Evolutionary conservation across 1,140 invertebrate species (phyloP).

Genomic region (Drosophila littoralis): DNA sequence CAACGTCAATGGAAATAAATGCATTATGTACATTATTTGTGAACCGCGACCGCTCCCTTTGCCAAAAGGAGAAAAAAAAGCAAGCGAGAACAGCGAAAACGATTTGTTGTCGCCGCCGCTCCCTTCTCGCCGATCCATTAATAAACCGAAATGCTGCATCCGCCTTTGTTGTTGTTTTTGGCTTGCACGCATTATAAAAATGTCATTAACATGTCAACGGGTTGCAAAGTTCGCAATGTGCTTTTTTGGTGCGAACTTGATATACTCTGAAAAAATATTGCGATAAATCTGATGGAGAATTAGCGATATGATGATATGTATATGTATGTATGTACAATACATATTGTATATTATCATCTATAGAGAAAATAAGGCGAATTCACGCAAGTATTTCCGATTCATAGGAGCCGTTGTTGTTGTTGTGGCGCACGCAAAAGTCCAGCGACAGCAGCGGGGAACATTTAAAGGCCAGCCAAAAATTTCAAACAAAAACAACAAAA

Average conservation of each 20-base stretch:
- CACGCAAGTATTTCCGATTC: constrained; percentile 17
- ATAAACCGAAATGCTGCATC: constrained; percentile 77
- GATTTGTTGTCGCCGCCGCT: constrained; percentile 57
- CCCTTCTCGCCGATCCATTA: constrained; percentile 64
- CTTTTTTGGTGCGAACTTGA: constrained; percentile 25
- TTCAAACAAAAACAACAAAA: constrained; percentile 39
- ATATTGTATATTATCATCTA: neutral
- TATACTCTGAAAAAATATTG: constrained; percentile 24
- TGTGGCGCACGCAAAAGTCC: constrained; percentile 30
- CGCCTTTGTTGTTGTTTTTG: constrained; percentile 64
- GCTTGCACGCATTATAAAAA: constrained; percentile 71
- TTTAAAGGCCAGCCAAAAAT: constrained; percentile 54
- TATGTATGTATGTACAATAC: neutral
- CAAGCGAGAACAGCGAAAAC: constrained; percentile 44
- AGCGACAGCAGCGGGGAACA: constrained; percentile 31
- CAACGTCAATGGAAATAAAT: constrained; percentile 77
- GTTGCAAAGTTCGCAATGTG: constrained; percentile 64
- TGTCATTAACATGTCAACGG: constrained; percentile 81
- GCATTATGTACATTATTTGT: constrained; percentile 50
- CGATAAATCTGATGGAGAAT: constrained; percentile 20
- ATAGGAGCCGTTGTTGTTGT: constrained; percentile 9
- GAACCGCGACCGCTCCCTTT: constrained; percentile 68
- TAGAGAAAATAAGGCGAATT: constrained; percentile 4
- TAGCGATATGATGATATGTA: constrained; percentile 13
- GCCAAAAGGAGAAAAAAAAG: constrained; percentile 34